A percentile compares a stretch with the other conserved stretches of the same genome.
These are phyloP conservation scores for Cryptomyrus ogoouensis DNA, from an alignment of 2,113 vertebrate genomes.

Conservation along the genomic window DNA sequence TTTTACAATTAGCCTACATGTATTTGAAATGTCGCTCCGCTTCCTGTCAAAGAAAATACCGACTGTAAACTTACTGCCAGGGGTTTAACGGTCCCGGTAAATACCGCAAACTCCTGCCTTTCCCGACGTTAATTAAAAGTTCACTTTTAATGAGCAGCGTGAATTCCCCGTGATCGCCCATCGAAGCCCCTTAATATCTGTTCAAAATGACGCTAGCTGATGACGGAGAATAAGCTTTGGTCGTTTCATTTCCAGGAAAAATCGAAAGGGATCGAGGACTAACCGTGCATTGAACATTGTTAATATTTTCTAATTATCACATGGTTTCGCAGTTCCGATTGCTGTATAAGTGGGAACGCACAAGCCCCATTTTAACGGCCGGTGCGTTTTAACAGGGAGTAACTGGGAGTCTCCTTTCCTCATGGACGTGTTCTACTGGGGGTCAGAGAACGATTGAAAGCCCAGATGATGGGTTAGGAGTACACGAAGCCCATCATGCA, in stretches of 20 bases:
- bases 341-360: background rate
- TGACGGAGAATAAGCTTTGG: background rate
- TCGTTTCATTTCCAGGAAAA: background rate
- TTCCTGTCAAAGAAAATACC: background rate
- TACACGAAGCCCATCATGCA: background rate
- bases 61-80: background rate
- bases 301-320: background rate
- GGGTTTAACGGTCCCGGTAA: background rate
- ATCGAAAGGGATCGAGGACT: background rate
- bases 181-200: background rate
- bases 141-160: background rate
- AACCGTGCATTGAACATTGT: background rate
- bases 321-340: background rate
- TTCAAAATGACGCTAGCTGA: background rate
- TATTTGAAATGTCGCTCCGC: background rate
- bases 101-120: background rate
- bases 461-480: background rate
- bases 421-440: background rate
- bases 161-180: background rate
- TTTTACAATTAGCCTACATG: background rate
- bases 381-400: background rate
- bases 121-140: background rate
- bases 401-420: background rate
- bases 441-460: background rate
- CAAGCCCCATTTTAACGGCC: background rate